Conservation (phyloP, 2,113 vertebrate genomes). For the Lophotis ruficrista region DNA sequence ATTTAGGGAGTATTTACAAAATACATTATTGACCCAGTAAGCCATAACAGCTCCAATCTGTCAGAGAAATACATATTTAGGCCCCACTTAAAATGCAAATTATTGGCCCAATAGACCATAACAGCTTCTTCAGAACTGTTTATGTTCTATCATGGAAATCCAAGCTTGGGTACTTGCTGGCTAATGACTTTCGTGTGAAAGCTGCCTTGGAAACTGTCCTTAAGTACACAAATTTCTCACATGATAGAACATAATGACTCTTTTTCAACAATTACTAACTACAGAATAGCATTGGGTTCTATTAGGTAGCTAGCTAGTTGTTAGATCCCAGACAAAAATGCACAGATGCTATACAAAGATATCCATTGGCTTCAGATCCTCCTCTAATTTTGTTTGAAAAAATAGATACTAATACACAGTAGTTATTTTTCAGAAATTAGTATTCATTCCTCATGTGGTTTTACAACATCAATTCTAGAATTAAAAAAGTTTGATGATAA, state of each 20-base stretch:
- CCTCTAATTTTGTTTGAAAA: not conserved
- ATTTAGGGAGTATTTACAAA: constrained; percentile 60
- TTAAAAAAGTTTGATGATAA: not conserved
- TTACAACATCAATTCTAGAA: not conserved
- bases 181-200: constrained; percentile 30
- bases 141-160: constrained; percentile 19
- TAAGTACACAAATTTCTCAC: constrained; percentile 51
- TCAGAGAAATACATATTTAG: constrained; percentile 52
- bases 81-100: constrained; percentile 59
- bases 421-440: not conserved
- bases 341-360: not conserved
- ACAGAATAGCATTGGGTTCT: not conserved
- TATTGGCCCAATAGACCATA: constrained; percentile 28
- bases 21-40: constrained; percentile 54
- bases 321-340: not conserved
- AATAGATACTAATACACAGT: not conserved
- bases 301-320: not conserved
- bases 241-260: constrained; percentile 19
- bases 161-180: constrained; percentile 28
- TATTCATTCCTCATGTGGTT: not conserved
- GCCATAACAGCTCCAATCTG: constrained; percentile 40
- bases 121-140: not conserved
- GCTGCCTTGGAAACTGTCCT: constrained; percentile 32
- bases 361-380: not conserved
- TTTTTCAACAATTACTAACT: constrained; percentile 8